phyloP scores from a whole-genome alignment of 2,888 invertebrate genomes.

The Erynnis tages region DNA sequence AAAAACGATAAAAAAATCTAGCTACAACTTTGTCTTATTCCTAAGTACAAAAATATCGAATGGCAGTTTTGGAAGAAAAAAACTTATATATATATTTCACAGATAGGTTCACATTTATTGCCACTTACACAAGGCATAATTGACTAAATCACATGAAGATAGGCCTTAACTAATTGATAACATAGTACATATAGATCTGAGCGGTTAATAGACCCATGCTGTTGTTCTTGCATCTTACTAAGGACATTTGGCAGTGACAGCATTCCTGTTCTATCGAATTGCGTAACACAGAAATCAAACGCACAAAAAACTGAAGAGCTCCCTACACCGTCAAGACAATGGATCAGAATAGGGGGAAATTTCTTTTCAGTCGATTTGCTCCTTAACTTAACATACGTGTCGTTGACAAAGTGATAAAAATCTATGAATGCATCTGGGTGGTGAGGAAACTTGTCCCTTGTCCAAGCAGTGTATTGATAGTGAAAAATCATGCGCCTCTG shows the following conservation, averaged over 20 bases:
- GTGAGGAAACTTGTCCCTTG: too few species aligned
- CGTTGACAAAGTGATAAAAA: too few species aligned
- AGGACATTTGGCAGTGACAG: conserved; percentile 18
- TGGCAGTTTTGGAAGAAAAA: not conserved
- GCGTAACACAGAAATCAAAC: too few species aligned
- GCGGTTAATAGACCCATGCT: conserved; percentile 16
- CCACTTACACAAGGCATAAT: not conserved
- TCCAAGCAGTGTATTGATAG: too few species aligned
- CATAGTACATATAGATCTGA: conserved; percentile 14
- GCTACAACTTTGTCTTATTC: conserved; percentile 4
- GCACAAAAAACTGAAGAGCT: too few species aligned
- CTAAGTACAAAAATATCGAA: conserved; percentile 1
- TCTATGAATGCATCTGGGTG: too few species aligned
- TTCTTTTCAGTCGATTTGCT: too few species aligned
- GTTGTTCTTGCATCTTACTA: conserved; percentile 11
- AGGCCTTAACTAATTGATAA: conserved; percentile 15
- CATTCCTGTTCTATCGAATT: too few species aligned
- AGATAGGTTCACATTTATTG: conserved; percentile 13
- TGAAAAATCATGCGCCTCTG: too few species aligned
- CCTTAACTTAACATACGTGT: too few species aligned
- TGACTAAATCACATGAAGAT: conserved; percentile 9
- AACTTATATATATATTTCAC: not conserved
- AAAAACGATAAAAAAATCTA: not conserved
- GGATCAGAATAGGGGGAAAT: too few species aligned
- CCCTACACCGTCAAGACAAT: too few species aligned